Evolutionary conservation across 2,113 vertebrate species (phyloP).

Genomic region (Corydoras sp.): DNA sequence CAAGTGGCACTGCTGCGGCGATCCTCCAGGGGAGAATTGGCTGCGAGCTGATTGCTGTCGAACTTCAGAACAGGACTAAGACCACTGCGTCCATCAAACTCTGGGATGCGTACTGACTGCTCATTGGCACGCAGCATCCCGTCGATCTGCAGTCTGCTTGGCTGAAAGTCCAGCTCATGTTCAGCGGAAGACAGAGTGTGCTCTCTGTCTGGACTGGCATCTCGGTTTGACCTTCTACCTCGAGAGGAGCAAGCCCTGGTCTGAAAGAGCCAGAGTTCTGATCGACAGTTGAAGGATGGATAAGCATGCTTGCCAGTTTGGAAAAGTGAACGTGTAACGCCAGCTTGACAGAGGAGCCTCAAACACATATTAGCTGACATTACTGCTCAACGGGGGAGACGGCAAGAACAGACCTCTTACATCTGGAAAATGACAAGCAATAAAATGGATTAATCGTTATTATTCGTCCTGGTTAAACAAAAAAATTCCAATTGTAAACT

Average conservation of each 20-base stretch:
- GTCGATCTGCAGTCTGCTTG: conserved; percentile 74
- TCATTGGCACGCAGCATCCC: conserved; percentile 75
- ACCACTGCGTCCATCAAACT: conserved; percentile 60
- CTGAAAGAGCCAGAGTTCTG: neutral
- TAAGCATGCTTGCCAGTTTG: conserved; percentile 16
- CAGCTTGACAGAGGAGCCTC: conserved; percentile 50
- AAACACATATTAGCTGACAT: conserved; percentile 59
- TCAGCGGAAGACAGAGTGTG: conserved; percentile 51
- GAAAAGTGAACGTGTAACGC: neutral
- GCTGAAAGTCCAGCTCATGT: conserved; percentile 73
- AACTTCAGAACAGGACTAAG: conserved; percentile 74
- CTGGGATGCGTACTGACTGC: conserved; percentile 66
- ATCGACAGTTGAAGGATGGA: neutral
- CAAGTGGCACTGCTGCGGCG: conserved; percentile 79
- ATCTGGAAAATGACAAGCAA: conserved; percentile 17
- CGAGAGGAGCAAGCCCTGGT: conserved; percentile 43
- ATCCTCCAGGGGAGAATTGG: conserved; percentile 87
- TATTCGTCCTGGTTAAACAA: too few relatives aligned
- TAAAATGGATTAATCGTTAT: neutral
- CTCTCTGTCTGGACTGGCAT: conserved; percentile 1
- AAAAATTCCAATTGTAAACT: too few relatives aligned
- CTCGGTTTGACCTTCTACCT: conserved; percentile 25
- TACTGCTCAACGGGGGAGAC: conserved; percentile 21
- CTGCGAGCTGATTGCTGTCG: conserved; percentile 87
- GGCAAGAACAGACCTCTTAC: conserved; percentile 7